Conservation (phyloP, 37 sponge, comb jelly and placozoan species). For the Oopsacas minuta region DNA sequence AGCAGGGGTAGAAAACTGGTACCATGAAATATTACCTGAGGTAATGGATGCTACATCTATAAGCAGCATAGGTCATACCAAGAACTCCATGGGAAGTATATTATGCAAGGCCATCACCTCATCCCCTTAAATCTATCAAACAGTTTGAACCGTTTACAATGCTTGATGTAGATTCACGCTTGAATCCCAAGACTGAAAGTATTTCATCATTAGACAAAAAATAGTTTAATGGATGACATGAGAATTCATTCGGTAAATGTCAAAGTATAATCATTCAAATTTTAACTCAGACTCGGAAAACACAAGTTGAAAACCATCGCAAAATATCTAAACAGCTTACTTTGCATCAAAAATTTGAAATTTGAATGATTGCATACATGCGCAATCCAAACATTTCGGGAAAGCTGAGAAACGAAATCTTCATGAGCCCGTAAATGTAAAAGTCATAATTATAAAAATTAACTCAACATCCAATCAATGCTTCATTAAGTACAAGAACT, state of each 20-base stretch:
- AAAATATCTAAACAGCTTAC: not conserved
- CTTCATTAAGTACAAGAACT: not conserved
- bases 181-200: not conserved
- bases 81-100: conserved; percentile 17
- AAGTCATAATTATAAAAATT: not conserved
- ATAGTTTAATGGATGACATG: conserved; percentile 3
- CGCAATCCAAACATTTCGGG: not conserved
- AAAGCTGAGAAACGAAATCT: not conserved
- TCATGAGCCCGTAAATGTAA: not conserved
- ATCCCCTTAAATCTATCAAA: not conserved
- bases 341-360: not conserved
- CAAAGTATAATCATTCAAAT: not conserved
- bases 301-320: not conserved
- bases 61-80: not conserved
- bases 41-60: conserved; percentile 4
- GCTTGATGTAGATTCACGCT: not conserved
- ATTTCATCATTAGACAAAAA: not conserved
- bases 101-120: conserved; percentile 11
- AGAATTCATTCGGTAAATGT: not conserved
- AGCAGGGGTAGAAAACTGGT: not conserved
- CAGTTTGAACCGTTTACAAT: not conserved
- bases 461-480: not conserved
- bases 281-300: not conserved
- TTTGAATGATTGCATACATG: not conserved
- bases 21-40: not conserved